Base-by-base conservation (phyloP, 2,888 invertebrate genomes). In the Spicauda simplicius region DNA sequence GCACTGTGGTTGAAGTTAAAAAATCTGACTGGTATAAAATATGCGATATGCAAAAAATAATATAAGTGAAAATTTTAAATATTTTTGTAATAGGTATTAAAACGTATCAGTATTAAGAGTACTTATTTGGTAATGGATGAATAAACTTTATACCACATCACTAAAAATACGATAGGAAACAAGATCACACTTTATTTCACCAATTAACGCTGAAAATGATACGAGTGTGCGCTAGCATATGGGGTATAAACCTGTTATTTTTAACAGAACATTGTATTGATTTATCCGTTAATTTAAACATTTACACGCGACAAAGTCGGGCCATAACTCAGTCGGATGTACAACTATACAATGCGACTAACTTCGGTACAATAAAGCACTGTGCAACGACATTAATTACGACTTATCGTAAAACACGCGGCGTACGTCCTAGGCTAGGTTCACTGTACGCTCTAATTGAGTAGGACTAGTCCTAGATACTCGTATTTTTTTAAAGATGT, bases 331-430 rank as follows among this genome's bases (percentile, higher is more conserved):
- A 63, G 63, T 48, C 10, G 63, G 63, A 63, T 63, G 63, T 63
- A 63, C 55, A 63, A 55, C 48, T 63, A 63, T 48, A 56, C 55
- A 63, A 55, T 16, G 33, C 48, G 63, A 63, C 62, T 19, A 73
- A 72, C 63, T 69, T 72, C 77, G 77, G 81, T 75, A 86, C 84
- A 86, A 86, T 87, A 86, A 85, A 88, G 85, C 84, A 80, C 81
- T 81, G 79, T 80, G 82, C 76, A 83, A 64, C 56, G 64, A 86
- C 88, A 85, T 88, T 88, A 87, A 89, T 88, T 86, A 88, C 84
- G 79, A 85, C 80, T 84, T 87, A 87, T 88, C 84, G 84, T 86
- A 85, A 87, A 85, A 82, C 57, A 52, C 64, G 64, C 64, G 50
- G 57, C 50, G 52, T 64, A 64, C 64, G 64, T 64, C 64, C 64